Base-by-base conservation (phyloP, 2,113 vertebrate genomes). In the Actenoides hombroni region DNA sequence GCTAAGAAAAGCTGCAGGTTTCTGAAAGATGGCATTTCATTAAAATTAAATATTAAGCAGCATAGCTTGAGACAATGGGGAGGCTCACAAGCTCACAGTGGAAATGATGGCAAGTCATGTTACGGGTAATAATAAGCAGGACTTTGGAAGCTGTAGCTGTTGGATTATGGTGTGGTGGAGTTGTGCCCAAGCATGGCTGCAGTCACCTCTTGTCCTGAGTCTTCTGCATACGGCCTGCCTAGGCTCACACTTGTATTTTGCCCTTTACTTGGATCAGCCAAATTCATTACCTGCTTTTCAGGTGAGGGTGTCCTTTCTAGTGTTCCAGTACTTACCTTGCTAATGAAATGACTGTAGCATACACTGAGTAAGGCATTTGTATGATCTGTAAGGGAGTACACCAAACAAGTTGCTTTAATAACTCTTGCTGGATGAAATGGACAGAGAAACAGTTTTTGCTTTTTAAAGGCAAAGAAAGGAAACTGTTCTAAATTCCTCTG, bases 61-160 rank as follows among this genome's bases (percentile, higher is more conserved):
- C 12, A 5, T 61, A 84, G 40, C 46, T 83, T 51, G 49, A 75
- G 56, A 78, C 40, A 70, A 74, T 9, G 33, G 49, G 23, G 17
- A 64, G 2, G 0, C 71, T 90, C 33, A 12, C 6, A 64, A 3
- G 68, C 35, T 79, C 0, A 0, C 23, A 37, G 7, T 8, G 59
- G 57, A 63, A 79, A 59, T 54, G 35, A 88, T 68, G 31, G 19
- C 33, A 23, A n/a, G 19, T 61, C 16, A 6, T 15, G 19, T 42
- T 44, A 49, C 23, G 37, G 63, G 35, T 83, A 35, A 60, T 76
- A 70, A 67, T 54, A 57, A 88, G 40, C 75, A 86, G 80, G 40
- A 13, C 25, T 63, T 51, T 3, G 49, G 74, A 67, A 60, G 54
- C 16, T 23, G 24, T 53, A 20, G 40, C 25, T 54, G 16, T 53